Evolutionary conservation across 2,113 vertebrate species (phyloP).

Genomic region (Pogona vitticeps): DNA sequence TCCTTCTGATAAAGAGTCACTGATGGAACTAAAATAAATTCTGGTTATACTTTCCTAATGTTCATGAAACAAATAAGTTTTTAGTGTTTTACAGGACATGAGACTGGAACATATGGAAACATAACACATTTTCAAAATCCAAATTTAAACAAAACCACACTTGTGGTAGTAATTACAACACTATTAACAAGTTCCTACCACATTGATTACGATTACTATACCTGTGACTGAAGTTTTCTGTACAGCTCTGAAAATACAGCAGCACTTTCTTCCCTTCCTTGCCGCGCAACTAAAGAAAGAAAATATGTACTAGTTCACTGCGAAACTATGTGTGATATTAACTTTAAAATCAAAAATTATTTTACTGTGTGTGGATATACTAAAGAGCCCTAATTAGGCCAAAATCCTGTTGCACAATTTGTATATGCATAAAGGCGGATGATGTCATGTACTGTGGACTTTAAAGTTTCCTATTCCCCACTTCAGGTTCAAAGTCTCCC

Average conservation of each 20-base stretch:
- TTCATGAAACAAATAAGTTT: not conserved
- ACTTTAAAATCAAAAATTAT: not conserved
- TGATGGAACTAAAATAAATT: not conserved
- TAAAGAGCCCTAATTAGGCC: not conserved
- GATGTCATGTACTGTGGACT: too few species aligned
- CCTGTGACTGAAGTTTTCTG: slow-evolving; percentile 94
- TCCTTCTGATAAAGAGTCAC: not conserved
- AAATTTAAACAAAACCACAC: not conserved
- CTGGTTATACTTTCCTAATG: slow-evolving; percentile 2
- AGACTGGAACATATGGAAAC: not conserved
- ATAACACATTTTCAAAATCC: not conserved
- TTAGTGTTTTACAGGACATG: not conserved
- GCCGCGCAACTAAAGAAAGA: slow-evolving; percentile 84
- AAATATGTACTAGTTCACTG: not conserved
- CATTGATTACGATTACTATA: slow-evolving; percentile 51
- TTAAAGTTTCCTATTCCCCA: too few species aligned
- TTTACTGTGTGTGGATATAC: not conserved
- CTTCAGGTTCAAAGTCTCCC: too few species aligned
- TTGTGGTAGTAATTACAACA: not conserved
- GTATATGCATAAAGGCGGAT: too few species aligned
- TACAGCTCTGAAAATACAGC: slow-evolving; percentile 95
- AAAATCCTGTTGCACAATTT: too few species aligned
- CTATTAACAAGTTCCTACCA: not conserved
- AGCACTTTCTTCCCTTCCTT: slow-evolving; percentile 91
- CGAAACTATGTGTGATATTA: not conserved